phyloP scores from a whole-genome alignment of 2,113 vertebrate genomes.

The Fregetta grallaria region DNA sequence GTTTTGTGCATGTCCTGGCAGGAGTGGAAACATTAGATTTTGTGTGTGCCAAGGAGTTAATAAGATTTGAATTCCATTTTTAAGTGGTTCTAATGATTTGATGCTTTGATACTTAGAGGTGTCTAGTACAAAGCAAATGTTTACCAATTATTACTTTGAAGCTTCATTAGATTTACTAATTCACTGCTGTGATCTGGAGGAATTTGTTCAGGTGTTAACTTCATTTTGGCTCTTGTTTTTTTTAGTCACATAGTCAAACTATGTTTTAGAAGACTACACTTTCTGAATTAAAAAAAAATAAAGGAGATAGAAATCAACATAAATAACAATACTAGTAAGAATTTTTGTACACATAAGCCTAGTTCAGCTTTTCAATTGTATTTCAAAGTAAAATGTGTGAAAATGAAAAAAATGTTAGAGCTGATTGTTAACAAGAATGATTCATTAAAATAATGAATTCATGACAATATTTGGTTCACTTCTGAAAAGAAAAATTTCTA shows the following conservation, averaged over 20 bases:
- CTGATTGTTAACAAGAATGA: background rate
- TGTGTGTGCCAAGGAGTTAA: slow-evolving; percentile 1
- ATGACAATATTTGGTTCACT: background rate
- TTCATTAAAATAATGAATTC: background rate
- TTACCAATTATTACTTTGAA: slow-evolving; percentile 38
- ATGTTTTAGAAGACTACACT: background rate
- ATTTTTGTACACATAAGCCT: background rate
- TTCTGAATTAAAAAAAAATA: background rate
- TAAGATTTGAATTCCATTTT: slow-evolving; percentile 27
- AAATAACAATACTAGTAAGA: background rate
- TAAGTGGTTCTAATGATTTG: slow-evolving; percentile 4
- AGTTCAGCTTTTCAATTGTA: background rate
- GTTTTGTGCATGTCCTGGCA: background rate
- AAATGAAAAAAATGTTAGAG: background rate
- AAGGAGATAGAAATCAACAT: background rate
- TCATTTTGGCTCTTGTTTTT: background rate
- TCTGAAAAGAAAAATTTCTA: background rate
- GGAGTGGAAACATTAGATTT: background rate
- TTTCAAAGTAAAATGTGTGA: background rate
- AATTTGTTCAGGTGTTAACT: slow-evolving; percentile 24
- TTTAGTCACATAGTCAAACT: background rate
- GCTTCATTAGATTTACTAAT: slow-evolving; percentile 36
- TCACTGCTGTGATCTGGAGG: background rate
- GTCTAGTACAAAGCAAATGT: slow-evolving; percentile 44
- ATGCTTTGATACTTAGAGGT: background rate